Evolutionary conservation across 1,140 invertebrate genomes (phyloP).

Genomic region (Hesperophylax magnus): DNA sequence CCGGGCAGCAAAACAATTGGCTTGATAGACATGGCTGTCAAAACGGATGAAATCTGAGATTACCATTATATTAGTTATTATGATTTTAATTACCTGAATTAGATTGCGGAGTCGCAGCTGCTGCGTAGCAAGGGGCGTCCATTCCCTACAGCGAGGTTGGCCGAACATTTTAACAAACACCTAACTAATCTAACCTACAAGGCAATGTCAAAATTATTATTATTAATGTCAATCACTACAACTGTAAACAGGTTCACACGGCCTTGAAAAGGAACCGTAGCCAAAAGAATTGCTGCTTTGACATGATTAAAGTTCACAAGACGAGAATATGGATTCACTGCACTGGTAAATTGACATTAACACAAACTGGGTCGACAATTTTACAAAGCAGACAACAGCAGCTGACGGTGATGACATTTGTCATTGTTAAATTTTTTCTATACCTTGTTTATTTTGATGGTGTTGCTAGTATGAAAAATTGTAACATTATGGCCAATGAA

Average conservation of each 20-base stretch:
- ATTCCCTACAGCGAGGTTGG: slow-evolving; percentile 75
- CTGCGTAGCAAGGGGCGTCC: slow-evolving; percentile 76
- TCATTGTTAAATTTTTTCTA: slow-evolving; percentile 39
- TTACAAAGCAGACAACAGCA: slow-evolving; percentile 35
- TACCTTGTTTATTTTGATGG: slow-evolving; percentile 4
- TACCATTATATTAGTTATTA: too few relatives aligned
- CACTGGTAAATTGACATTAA: slow-evolving; percentile 2
- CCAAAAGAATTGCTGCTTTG: neutral
- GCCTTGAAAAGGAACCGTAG: neutral
- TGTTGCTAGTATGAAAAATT: neutral
- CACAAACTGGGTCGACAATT: slow-evolving; percentile 30
- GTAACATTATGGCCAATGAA: too few relatives aligned
- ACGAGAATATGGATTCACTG: neutral
- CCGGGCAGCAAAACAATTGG: too few relatives aligned
- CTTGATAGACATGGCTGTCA: too few relatives aligned
- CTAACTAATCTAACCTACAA: slow-evolving; percentile 45
- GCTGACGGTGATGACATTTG: slow-evolving; percentile 48
- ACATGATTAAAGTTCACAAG: neutral
- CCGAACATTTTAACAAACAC: slow-evolving; percentile 68
- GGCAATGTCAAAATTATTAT: slow-evolving; percentile 24
- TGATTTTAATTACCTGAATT: slow-evolving; percentile 75
- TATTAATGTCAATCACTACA: neutral
- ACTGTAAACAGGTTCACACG: neutral
- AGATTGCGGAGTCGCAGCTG: slow-evolving; percentile 81
- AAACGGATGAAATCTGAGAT: too few relatives aligned